Base-by-base conservation (phyloP, 2,797 vertebrate genomes). In the Coilia nasus region DNA sequence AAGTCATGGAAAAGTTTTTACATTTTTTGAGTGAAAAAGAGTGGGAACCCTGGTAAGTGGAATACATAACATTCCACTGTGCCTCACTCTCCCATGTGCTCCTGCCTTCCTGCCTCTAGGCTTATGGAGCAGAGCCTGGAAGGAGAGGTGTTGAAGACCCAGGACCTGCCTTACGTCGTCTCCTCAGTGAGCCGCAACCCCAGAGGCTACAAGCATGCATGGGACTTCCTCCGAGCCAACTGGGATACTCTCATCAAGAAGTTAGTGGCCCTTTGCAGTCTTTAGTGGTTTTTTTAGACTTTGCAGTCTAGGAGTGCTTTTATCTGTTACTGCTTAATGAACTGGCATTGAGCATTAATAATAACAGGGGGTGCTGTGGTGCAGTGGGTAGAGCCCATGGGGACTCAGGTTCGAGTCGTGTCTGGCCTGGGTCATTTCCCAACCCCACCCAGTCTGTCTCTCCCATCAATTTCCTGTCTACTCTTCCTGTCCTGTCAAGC, bases 171-270 rank as follows among this genome's bases (percentile, higher is more conserved):
- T 0, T 5, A 0, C 4, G 94, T 98, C 81, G 87, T 97, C 0
- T 5, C 86, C 1, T 21, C 82, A 0, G 56, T 98, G 89, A 95
- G 96, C 91, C 96, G 6, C 88, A 98, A 97, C 90, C 96, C 95
- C 0, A 92, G 85, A 56, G 97, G 97, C 67, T 94, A 96, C 90
- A 92, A 93, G 81, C 88, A 97, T 59, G 96, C 95, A 75, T 98
- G 98, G 97, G 93, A 93, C 19, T 98, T 98, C 90, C 86, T 98
- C 64, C 94, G 91, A 87, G 90, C 94, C 87, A 96, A 97, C 64
- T 98, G 97, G 97, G 87, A 95, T 85, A 93, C 91, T 12, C 60
- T 98, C 82, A 90, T 97, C 83, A 94, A 97, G 90, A 98, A 98
- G 97, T 98, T 92, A 92, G 95, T 91, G 35, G 4, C 41, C 50